phyloP scores from a whole-genome alignment of 2,797 vertebrate species.

The Crypturellus tataupa region DNA sequence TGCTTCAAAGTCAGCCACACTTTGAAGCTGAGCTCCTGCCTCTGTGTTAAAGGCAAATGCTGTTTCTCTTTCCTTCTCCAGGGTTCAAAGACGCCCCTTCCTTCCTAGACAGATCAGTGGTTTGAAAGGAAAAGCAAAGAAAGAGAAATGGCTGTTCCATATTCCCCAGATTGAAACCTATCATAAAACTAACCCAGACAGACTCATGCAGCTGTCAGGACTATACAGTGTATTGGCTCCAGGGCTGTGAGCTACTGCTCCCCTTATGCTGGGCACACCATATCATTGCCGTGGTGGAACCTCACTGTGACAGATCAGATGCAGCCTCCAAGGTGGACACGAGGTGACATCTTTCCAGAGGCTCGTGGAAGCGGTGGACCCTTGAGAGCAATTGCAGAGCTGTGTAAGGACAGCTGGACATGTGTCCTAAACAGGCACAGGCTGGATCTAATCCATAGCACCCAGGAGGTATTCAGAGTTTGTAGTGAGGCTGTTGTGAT shows the following conservation, averaged over 20 bases:
- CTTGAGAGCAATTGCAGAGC: background rate
- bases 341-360: background rate
- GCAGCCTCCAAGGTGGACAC: background rate
- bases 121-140: background rate
- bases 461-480: background rate
- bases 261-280: background rate
- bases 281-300: background rate
- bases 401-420: background rate
- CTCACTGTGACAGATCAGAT: background rate
- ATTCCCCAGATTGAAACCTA: background rate
- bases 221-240: fast-evolving
- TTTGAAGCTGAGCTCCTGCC: background rate
- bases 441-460: background rate
- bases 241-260: background rate
- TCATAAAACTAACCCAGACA: background rate
- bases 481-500: background rate
- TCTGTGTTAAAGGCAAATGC: background rate
- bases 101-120: background rate
- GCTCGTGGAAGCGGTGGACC: background rate
- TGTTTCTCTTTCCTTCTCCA: background rate
- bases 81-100: background rate
- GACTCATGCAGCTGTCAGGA: background rate
- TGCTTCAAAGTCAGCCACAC: background rate
- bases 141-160: background rate
- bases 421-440: background rate